Evolutionary conservation across 2,113 vertebrate genomes (phyloP), one percentile per base, ranked within the genome.

Genomic region (Hucho hucho): DNA sequence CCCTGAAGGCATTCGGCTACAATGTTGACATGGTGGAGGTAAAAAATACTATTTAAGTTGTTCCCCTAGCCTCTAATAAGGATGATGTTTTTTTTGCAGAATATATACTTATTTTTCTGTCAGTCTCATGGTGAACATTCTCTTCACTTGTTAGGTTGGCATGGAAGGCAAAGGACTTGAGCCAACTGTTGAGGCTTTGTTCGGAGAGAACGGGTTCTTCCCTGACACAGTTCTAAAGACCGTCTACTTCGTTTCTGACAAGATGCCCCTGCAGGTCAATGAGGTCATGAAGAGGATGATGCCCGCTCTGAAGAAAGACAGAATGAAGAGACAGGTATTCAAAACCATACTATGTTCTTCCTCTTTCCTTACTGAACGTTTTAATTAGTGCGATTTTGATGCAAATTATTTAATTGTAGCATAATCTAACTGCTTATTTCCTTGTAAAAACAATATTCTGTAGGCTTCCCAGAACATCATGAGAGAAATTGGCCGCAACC

Each of bases 21-120:
- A 83, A 95, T 58, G 22, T 90, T 0, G 96, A 99, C 76, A 90
- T 98, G 87, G 93, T 99, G 82, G 97, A 98, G 97, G 97, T 98
- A 94, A 32, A 25, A 66, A 53, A 32, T 1, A 7, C 0, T 2
- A 65, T 11, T 18, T 1, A 11, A 59, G 0, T n/a, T 22, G 7
- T 61, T 61, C 9, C 58, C n/a, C 53, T 64, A 20, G 3, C 25
- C 2, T 58, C 0, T 28, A 49, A 14, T 70, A 53, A 12, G 1
- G 18, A 2, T 43, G 2, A 43, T 43, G 37, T 12, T 29, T 5
- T 13, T 43, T 43, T 29, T 43, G 1, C 32, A 46, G 18, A n/a
- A n/a, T n/a, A 22, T 26, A 20, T 1, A 56, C 16, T 20, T 56
- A 6, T 56, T 56, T 56, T 18, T 20, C 16, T 20, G 5, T 56